Evolutionary conservation across 53 echinoderm and acorn worm species (phyloP), one percentile per base, ranked within the genome.

Genomic region (Apostichopus leukothele): DNA sequence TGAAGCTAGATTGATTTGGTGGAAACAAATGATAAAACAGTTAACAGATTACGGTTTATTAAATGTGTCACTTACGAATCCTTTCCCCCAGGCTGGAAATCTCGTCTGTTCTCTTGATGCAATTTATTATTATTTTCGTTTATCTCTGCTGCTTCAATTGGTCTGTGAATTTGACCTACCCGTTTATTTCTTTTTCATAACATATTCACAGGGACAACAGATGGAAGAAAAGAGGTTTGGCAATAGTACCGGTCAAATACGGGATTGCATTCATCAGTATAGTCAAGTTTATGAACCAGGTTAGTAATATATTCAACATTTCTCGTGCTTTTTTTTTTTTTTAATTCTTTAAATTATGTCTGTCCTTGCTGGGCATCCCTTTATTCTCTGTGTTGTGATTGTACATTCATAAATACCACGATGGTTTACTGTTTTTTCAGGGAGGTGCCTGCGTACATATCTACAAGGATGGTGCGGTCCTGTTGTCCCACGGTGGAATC

Each of bases 191-290:
- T 39, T 39, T 39, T 39, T 39, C 39, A 39, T 39, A 39, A 39
- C 39, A 39, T 39, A 39, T 39, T 39, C 39, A 21, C 74, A 95
- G 95, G 75, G 74, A 6, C 26, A 93, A 95, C 75, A 68, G 93
- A 51, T 97, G 97, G 97, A 93, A 89, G 86, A 97, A 97, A 59
- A 78, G 95, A 73, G 97, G 97, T 52, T 51, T 97, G 14, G 90
- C 92, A 22, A 89, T 92, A n/a, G 50, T 90, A 52, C 97, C 97
- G 11, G 92, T 95, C 50, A 95, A 94, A 88, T 94, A 91, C 89
- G 96, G 96, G 5, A 90, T 91, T 5, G 85, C 93, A 0, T 94
- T 90, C 10, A 88, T 76, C n/a, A 57, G 22, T 53, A 25, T 26
- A 0, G n/a, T 22, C 55, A 89, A 76, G 73, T 13, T 57, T n/a